Evolutionary conservation across 2,113 vertebrate species (phyloP).

Genomic region (Etia nguti): DNA sequence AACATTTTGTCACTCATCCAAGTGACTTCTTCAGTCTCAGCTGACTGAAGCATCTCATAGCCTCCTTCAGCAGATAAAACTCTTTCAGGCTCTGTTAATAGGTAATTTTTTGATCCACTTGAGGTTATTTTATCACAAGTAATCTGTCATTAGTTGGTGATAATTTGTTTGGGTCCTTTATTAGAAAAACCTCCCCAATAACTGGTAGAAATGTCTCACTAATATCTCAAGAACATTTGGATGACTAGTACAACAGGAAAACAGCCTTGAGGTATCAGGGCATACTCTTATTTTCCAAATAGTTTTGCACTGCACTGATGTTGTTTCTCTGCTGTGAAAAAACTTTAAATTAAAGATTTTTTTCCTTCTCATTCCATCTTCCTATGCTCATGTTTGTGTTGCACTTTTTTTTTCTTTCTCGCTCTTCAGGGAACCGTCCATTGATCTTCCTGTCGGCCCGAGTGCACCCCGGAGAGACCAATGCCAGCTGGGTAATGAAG

Average conservation of each 20-base stretch:
- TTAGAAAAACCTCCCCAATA: background rate
- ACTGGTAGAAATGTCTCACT: background rate
- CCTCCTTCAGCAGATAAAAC: background rate
- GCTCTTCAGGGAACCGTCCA: constrained; percentile 85
- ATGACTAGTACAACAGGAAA: background rate
- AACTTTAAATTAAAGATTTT: constrained; percentile 4
- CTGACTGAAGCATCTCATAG: background rate
- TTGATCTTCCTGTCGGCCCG: constrained; percentile 92
- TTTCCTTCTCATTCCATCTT: background rate
- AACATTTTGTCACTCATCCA: too few species aligned
- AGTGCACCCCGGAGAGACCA: constrained; percentile 98
- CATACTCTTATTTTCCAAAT: background rate
- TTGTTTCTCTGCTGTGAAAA: background rate
- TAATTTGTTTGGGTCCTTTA: background rate
- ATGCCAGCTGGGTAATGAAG: constrained; percentile 99
- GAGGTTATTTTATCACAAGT: background rate
- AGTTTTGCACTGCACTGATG: background rate
- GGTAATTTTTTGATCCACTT: background rate
- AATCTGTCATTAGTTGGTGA: background rate
- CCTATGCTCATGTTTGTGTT: background rate
- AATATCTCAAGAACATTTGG: background rate
- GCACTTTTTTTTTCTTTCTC: background rate
- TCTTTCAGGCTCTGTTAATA: background rate
- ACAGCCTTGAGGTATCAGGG: background rate
- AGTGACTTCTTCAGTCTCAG: too few species aligned